Percentiles rank a stretch among this genome's conserved stretches.
Evolutionary conservation across 2,888 invertebrate genomes (phyloP).

Genomic region (Melolontha melolontha): DNA sequence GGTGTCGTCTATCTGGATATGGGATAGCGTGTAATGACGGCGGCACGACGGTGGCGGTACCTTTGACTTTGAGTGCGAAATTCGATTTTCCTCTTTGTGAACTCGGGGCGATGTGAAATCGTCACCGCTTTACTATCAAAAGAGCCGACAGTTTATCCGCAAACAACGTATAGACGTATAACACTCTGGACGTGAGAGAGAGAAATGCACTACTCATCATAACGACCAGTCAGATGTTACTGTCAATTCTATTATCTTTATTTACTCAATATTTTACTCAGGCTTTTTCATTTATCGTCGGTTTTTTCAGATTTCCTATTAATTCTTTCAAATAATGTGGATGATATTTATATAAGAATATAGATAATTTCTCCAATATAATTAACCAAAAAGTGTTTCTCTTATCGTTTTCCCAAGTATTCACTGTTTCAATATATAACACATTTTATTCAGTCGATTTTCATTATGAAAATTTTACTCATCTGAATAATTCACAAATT

Average conservation of each 20-base stretch:
- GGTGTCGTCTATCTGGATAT: conserved; percentile 28
- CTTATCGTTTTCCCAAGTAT: too few species aligned
- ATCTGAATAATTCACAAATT: too few species aligned
- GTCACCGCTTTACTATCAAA: conserved; percentile 38
- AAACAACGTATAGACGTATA: conserved; percentile 31
- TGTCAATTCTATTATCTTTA: conserved; percentile 36
- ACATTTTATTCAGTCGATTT: too few species aligned
- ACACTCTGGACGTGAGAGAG: not conserved
- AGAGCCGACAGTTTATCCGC: conserved; percentile 37
- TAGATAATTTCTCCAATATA: too few species aligned
- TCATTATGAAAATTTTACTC: too few species aligned
- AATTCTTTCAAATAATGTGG: too few species aligned
- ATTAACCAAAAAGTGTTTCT: too few species aligned
- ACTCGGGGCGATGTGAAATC: conserved; percentile 36
- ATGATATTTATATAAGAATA: too few species aligned
- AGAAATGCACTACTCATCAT: conserved; percentile 18
- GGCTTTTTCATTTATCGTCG: not conserved
- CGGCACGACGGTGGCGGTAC: conserved; percentile 26
- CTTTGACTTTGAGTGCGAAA: conserved; percentile 40
- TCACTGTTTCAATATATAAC: too few species aligned
- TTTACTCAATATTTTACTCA: conserved; percentile 13
- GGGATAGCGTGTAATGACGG: conserved; percentile 33
- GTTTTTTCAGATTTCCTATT: conserved; percentile 7
- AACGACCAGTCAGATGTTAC: conserved; percentile 25
- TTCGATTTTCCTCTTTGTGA: conserved; percentile 37